Conservation (phyloP, 2,888 invertebrate species). For the Leptura quadrifasciata region DNA sequence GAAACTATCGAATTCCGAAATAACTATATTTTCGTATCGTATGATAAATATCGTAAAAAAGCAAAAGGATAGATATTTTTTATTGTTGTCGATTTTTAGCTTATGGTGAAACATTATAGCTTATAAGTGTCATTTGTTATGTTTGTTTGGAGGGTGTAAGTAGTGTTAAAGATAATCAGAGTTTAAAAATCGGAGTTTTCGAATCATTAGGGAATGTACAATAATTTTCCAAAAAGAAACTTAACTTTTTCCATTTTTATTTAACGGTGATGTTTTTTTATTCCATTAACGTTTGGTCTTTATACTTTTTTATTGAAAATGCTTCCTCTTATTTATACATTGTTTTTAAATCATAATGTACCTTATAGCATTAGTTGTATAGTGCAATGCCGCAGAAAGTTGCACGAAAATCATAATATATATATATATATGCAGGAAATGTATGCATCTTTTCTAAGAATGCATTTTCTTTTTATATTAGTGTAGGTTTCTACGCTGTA, state of each 20-base stretch:
- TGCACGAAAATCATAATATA: conserved; percentile 44
- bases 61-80: conserved; percentile 64
- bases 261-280: conserved; percentile 31
- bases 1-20: conserved; percentile 70
- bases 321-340: conserved; percentile 50
- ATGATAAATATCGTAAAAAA: conserved; percentile 62
- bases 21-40: conserved; percentile 72
- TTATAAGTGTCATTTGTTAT: conserved; percentile 64
- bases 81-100: conserved; percentile 67
- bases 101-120: conserved; percentile 60
- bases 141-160: conserved; percentile 63
- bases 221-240: conserved; percentile 39
- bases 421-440: conserved; percentile 42
- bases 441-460: conserved; percentile 38
- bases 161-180: conserved; percentile 64
- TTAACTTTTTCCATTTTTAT: conserved; percentile 40
- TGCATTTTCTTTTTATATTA: conserved; percentile 45
- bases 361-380: conserved; percentile 53
- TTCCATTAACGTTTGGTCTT: conserved; percentile 43
- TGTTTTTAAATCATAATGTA: conserved; percentile 54
- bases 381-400: conserved; percentile 52
- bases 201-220: conserved; percentile 47
- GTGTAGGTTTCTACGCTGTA: conserved; percentile 41
- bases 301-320: conserved; percentile 49
- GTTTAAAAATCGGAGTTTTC: conserved; percentile 54